Base-by-base conservation (phyloP, 2,113 vertebrate genomes). In the Oostethus manadensis region DNA sequence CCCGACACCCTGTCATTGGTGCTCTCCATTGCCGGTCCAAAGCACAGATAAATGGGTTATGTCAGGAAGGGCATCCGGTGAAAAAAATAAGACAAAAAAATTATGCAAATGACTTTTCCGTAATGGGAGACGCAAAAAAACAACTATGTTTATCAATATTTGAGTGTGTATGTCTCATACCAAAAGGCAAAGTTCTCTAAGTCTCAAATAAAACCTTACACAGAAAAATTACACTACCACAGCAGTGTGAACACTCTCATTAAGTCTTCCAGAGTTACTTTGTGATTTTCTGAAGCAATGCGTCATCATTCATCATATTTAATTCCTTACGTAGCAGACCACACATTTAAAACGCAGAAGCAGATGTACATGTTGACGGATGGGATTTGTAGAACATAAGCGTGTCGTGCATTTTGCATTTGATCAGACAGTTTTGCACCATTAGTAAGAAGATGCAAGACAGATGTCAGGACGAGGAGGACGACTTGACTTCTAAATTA, bases 281-380 rank as follows among this genome's bases (percentile, higher is more conserved):
- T 58, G n/a, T 46, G 46, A 60, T 55, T 44, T 68, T 56, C 46
- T 23, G 47, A 54, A 35, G 26, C 60, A 18, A 46, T 22, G 51
- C 51, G 66, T 71, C 72, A 69, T 73, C 62, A 75, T 80, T 75
- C 46, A 77, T 77, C 50, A 63, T 74, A 56, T 54, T 71, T 73
- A 65, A 71, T 70, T 49, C 51, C 70, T 62, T 70, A 74, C 60
- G 76, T 77, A 77, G 73, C 67, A 69, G 57, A 76, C 64, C 62
- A 70, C 61, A 77, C 66, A 57, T 70, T 70, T 84, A 64, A 72
- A 72, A 74, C 70, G 55, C 73, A 62, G 81, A 62, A 68, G 61
- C 77, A 82, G 81, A 84, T 82, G 83, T 60, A 74, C 58, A 18
- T 18, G 65, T 54, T 79, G 77, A 82, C 70, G 76, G 66, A 79